Conservation (phyloP, 92 coral and sea anemone genomes). For the Anthopleura xanthogrammica region DNA sequence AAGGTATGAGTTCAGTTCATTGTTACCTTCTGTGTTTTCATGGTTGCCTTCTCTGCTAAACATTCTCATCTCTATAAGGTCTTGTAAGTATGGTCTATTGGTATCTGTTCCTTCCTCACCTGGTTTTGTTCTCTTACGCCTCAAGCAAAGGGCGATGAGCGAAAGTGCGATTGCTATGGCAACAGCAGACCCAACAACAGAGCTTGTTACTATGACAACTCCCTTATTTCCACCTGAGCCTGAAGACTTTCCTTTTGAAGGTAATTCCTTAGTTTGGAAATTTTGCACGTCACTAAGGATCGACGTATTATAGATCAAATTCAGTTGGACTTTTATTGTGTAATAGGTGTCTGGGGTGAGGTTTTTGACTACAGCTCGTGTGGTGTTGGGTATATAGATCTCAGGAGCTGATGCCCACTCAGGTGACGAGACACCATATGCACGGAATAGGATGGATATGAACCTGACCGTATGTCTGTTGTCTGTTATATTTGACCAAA, state of each 20-base stretch:
- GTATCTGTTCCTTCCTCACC: constrained; percentile 5
- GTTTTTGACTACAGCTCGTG: constrained; percentile 12
- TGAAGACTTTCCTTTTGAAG: neutral
- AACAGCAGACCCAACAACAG: constrained; percentile 16
- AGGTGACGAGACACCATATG: neutral
- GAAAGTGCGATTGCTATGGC: constrained; percentile 33
- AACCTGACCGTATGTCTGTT: neutral
- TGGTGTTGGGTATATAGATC: constrained; percentile 15
- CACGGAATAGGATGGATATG: constrained; percentile 8
- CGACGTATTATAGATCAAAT: constrained; percentile 1
- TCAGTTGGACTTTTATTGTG: neutral
- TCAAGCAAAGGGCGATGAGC: constrained; percentile 18
- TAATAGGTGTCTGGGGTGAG: constrained; percentile 23
- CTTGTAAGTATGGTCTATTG: constrained; percentile 29
- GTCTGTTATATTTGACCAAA: constrained; percentile 6
- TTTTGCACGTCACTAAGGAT: neutral
- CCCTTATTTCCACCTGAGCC: neutral
- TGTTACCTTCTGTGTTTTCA: constrained; percentile 23
- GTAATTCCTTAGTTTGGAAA: neutral
- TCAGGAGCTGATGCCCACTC: neutral
- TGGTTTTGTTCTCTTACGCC: constrained; percentile 18
- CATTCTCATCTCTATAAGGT: constrained; percentile 64
- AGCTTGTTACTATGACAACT: neutral
- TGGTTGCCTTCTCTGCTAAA: constrained; percentile 29
- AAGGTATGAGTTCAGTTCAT: neutral